Base-by-base conservation (phyloP, 2,113 vertebrate genomes). In the Sylvietta virens region DNA sequence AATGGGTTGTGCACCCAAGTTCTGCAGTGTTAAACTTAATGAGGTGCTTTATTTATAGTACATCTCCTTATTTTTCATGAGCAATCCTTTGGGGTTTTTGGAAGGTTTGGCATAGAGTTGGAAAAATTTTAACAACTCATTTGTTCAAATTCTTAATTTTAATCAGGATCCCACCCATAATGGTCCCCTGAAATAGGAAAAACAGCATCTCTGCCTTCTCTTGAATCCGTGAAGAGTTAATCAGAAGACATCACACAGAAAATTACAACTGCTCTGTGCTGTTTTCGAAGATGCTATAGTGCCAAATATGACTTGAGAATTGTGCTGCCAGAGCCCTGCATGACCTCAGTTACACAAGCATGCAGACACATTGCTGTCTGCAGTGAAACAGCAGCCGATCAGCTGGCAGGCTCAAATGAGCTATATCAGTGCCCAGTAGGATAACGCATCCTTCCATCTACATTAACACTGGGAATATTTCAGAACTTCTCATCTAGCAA, bases 301-400 rank as follows among this genome's bases (percentile, higher is more conserved):
- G 88, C 85, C 94, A 94, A 94, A 95, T 48, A 77, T 13, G 64
- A 93, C 90, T 74, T 51, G 87, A 81, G 64, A 86, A 39, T 8
- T 47, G 26, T 2, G 4, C 64, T 84, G 85, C 86, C 82, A 92
- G 73, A 92, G 94, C 60, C 82, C 87, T 37, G 67, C 3, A 5
- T 86, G 64, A 87, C 82, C 85, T 71, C 81, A 69, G 48, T 76
- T 74, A 70, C 47, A 88, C 72, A 90, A 70, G 56, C 91, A 91
- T 19, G 28, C 90, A 86, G 67, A 93, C 60, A 57, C 37, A 30
- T 30, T 30, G 56, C 81, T 93, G 86, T 74, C 71, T 90, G 67
- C 51, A 92, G 51, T 5, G 48, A 84, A 78, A 78, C 37, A 11
- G 81, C 2, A 2, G 78, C 64, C 0, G 0, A 74, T 64, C 65